A percentile compares a stretch with the other conserved stretches of the same genome.
These are phyloP conservation scores for Lamellibrachia luymesi DNA, from an alignment of 1,140 invertebrate species.

Conservation along the genomic window DNA sequence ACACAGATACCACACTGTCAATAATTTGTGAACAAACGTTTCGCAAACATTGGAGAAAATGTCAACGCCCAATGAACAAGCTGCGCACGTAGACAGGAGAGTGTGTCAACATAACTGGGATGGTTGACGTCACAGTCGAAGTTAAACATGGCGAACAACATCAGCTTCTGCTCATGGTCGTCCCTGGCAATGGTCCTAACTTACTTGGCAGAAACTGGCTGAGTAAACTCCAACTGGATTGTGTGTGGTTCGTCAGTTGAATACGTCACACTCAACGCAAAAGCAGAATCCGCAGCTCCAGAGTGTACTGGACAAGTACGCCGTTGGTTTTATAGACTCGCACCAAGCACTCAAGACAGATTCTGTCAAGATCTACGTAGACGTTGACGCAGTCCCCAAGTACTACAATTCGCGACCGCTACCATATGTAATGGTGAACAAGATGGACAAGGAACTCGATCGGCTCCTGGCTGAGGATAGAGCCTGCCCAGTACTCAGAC, in stretches of 20 bases:
- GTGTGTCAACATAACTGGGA: not conserved
- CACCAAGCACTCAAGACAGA: constrained; percentile 3
- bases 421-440: constrained; percentile 13
- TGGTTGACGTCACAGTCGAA: not conserved
- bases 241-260: not conserved
- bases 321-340: not conserved
- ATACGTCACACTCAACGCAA: not conserved
- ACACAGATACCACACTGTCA: not conserved
- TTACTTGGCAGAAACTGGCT: constrained; percentile 17
- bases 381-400: not conserved
- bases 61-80: not conserved
- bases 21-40: not conserved
- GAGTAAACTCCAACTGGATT: constrained; percentile 9
- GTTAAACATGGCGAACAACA: not conserved
- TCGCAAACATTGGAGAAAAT: not conserved
- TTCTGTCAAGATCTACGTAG: not conserved
- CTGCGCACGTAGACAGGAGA: not conserved
- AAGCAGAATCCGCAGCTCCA: not conserved
- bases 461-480: constrained; percentile 3
- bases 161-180: not conserved
- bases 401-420: not conserved
- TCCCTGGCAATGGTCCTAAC: not conserved
- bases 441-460: constrained; percentile 13
- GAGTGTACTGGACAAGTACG: not conserved
- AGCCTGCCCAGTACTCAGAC: constrained; percentile 11